Evolutionary conservation across 2,113 vertebrate genomes (phyloP).

Genomic region (Esox niger): DNA sequence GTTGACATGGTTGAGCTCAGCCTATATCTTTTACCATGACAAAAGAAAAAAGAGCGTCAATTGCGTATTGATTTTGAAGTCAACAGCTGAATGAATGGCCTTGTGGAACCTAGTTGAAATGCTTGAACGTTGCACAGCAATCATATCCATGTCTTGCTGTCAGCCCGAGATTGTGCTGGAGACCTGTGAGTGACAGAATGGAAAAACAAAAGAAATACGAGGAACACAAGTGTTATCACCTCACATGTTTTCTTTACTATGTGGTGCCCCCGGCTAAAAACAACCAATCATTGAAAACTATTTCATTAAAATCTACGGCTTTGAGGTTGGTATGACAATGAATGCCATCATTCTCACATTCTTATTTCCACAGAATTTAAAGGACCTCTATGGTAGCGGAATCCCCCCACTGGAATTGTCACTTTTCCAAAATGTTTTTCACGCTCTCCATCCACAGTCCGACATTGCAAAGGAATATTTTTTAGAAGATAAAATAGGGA

Average conservation of each 20-base stretch:
- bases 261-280: constrained; percentile 38
- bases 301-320: constrained; percentile 4
- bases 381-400: too few species aligned
- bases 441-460: too few species aligned
- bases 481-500: too few species aligned
- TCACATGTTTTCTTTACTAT: constrained; percentile 27
- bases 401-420: neutral
- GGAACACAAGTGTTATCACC: constrained; percentile 37
- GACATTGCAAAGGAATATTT: too few species aligned
- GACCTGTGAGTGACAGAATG: constrained; percentile 41
- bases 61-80: constrained; percentile 53
- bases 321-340: neutral
- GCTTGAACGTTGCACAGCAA: constrained; percentile 26
- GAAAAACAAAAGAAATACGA: constrained; percentile 48
- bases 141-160: constrained; percentile 15
- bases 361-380: too few species aligned
- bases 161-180: constrained; percentile 29
- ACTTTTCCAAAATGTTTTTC: too few species aligned
- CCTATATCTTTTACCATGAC: constrained; percentile 27
- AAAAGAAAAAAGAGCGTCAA: constrained; percentile 17
- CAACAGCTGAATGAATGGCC: constrained; percentile 31
- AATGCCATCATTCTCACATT: too few species aligned
- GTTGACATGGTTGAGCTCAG: constrained; percentile 15
- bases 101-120: constrained; percentile 9
- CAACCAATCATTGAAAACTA: constrained; percentile 35